Conservation (phyloP, 2,113 vertebrate genomes). For the Tychaedon coryphoeus region DNA sequence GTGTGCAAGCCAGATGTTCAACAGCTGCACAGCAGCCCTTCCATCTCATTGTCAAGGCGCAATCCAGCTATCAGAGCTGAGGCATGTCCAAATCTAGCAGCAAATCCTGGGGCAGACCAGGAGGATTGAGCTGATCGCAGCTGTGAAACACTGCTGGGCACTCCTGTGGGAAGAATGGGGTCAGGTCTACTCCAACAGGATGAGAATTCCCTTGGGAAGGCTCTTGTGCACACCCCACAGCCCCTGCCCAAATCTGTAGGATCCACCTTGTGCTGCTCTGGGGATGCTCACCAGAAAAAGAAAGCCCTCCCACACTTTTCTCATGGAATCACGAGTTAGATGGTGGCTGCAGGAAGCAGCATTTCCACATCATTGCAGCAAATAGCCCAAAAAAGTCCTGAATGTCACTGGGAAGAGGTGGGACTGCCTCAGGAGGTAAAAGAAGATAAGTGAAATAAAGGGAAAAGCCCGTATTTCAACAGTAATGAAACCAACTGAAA, state of each 20-base stretch:
- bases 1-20: background rate
- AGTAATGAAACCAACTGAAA: background rate
- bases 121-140: background rate
- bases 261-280: background rate
- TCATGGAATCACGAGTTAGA: slow-evolving; percentile 34
- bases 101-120: background rate
- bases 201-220: background rate
- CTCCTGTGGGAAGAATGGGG: background rate
- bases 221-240: background rate
- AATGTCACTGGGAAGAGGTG: slow-evolving; percentile 40
- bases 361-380: slow-evolving; percentile 28
- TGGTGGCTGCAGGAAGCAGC: slow-evolving; percentile 5
- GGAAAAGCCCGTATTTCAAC: slow-evolving; percentile 24
- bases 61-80: background rate
- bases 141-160: background rate
- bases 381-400: slow-evolving; percentile 38
- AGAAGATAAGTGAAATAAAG: slow-evolving; percentile 34
- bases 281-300: background rate
- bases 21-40: slow-evolving; percentile 22
- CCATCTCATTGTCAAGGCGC: background rate
- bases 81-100: background rate
- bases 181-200: rapidly evolving
- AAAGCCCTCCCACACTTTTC: slow-evolving; percentile 43
- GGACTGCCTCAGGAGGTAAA: background rate
- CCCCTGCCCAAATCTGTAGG: background rate